These are phyloP conservation scores for Oedothorax gibbosus DNA, from an alignment of 1,140 invertebrate genomes.

Conservation along the genomic window DNA sequence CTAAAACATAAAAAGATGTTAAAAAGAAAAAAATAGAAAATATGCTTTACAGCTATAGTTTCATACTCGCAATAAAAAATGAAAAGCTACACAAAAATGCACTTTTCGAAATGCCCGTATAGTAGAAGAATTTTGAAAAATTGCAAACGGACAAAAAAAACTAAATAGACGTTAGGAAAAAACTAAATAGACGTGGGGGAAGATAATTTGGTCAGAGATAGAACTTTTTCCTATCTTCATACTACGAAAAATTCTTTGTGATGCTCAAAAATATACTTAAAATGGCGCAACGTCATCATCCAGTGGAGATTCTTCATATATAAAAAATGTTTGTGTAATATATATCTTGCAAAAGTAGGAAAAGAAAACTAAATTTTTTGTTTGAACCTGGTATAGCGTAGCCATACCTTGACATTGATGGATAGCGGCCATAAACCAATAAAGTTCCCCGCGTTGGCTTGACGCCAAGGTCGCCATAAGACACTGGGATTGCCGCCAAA, in stretches of 20 bases:
- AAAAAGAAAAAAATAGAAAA: not conserved
- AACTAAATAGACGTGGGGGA: conserved; percentile 51
- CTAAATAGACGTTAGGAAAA: not conserved
- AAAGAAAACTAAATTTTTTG: conserved; percentile 49
- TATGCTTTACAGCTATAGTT: not conserved
- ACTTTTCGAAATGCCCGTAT: conserved; percentile 12
- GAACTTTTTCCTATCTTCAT: conserved; percentile 42
- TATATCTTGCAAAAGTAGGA: conserved; percentile 51
- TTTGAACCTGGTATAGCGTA: conserved; percentile 47
- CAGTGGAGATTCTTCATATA: conserved; percentile 48
- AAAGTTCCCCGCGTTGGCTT: conserved; percentile 56
- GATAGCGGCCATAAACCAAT: conserved; percentile 61
- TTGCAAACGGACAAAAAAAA: conserved; percentile 9
- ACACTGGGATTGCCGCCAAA: conserved; percentile 57
- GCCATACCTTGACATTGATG: conserved; percentile 60
- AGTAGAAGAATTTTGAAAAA: conserved; percentile 34
- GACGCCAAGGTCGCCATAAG: conserved; percentile 53
- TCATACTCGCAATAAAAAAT: too few relatives aligned
- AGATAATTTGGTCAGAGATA: conserved; percentile 59
- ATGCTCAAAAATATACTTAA: conserved; percentile 59
- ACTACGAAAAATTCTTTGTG: conserved; percentile 44
- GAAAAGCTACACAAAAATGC: not conserved
- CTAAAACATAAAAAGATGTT: not conserved
- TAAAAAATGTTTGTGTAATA: conserved; percentile 58
- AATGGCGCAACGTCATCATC: conserved; percentile 58